These are phyloP conservation scores for Germaria angustata DNA, from an alignment of 2,888 invertebrate species.

Conservation along the genomic window DNA sequence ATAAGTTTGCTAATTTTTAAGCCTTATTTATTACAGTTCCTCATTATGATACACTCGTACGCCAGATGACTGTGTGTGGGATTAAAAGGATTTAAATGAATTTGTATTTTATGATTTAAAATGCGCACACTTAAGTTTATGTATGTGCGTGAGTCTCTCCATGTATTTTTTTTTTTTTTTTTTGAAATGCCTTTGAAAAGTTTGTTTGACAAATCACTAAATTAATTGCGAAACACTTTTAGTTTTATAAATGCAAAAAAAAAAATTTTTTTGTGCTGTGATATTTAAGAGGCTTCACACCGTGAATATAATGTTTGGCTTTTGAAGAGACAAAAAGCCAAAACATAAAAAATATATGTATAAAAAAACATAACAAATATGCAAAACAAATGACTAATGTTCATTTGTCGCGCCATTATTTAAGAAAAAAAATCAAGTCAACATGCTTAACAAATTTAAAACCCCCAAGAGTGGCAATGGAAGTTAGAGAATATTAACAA, in stretches of 20 bases:
- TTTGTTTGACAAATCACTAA: conserved; percentile 68
- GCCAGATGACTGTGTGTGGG: conserved; percentile 51
- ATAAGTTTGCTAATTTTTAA: conserved; percentile 52
- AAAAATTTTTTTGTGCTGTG: background rate
- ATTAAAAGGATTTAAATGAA: conserved; percentile 61
- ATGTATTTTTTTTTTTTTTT: conserved; percentile 17
- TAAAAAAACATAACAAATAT: background rate
- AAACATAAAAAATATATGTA: background rate
- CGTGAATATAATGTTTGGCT: conserved; percentile 53
- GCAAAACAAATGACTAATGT: conserved; percentile 64
- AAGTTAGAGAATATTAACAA: background rate
- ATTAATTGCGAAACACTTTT: conserved; percentile 70
- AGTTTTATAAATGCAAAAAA: conserved; percentile 33
- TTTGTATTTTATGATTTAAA: conserved; percentile 45
- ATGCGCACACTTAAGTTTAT: background rate
- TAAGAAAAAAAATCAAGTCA: conserved; percentile 22
- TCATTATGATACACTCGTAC: conserved; percentile 32
- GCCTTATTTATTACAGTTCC: conserved; percentile 54
- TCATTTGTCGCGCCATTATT: conserved; percentile 64
- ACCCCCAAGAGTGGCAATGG: conserved; percentile 45
- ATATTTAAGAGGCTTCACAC: conserved; percentile 64
- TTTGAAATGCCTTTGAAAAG: conserved; percentile 61
- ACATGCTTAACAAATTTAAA: conserved; percentile 38
- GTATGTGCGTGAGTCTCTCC: background rate
- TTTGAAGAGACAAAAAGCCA: conserved; percentile 16